A percentile compares a stretch with the other conserved stretches of the same genome.
Conservation (phyloP, 2,113 vertebrate species). For the Proteles cristata region DNA sequence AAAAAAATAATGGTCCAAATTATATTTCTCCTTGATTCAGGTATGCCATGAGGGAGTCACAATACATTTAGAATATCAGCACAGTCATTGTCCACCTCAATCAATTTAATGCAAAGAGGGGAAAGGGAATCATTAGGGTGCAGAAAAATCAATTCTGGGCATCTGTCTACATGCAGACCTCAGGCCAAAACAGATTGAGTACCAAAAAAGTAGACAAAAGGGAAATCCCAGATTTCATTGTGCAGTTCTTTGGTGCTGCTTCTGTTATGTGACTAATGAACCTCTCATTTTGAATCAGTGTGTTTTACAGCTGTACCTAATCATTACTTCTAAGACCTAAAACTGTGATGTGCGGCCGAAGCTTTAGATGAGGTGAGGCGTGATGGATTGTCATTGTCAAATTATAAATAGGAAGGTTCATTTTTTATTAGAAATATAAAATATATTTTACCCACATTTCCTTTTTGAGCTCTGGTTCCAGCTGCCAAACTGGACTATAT, state of each 20-base stretch:
- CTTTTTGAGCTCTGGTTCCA: constrained; percentile 67
- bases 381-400: constrained; percentile 76
- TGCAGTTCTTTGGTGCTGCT: constrained; percentile 67
- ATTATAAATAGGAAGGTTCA: constrained; percentile 75
- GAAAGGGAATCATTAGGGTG: constrained; percentile 78
- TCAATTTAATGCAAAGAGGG: constrained; percentile 74
- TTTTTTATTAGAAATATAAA: constrained; percentile 68
- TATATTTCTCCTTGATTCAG: constrained; percentile 63
- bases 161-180: constrained; percentile 82
- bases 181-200: constrained; percentile 83
- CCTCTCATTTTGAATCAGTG: constrained; percentile 79
- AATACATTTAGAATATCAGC: constrained; percentile 74
- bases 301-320: constrained; percentile 77
- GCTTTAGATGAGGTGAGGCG: constrained; percentile 47
- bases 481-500: constrained; percentile 21
- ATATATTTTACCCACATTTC: constrained; percentile 66
- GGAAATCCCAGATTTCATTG: constrained; percentile 79
- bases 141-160: constrained; percentile 79
- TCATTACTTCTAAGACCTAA: constrained; percentile 67
- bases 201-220: constrained; percentile 82
- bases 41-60: constrained; percentile 50
- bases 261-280: constrained; percentile 82
- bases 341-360: constrained; percentile 66
- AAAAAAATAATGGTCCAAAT: constrained; percentile 33
- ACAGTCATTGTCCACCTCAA: constrained; percentile 68